phyloP scores from a whole-genome alignment of 2,888 invertebrate genomes.

The Ochropleura leucogaster region DNA sequence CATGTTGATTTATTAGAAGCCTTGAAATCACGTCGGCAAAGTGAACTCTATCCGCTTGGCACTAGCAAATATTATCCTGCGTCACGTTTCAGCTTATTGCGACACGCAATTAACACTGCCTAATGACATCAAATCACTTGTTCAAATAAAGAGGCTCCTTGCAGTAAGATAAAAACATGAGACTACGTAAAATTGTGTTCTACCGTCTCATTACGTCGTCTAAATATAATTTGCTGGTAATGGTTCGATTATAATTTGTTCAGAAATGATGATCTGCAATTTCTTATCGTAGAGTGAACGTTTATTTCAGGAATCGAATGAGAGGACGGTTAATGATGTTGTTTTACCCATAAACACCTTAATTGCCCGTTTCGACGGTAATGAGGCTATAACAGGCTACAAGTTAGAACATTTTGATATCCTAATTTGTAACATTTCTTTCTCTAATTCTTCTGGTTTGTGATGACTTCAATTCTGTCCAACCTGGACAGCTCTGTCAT shows the following conservation, averaged over 20 bases:
- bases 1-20: slow-evolving; percentile 49
- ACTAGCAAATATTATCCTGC: slow-evolving; percentile 31
- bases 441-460: neutral
- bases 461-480: no score
- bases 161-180: slow-evolving; percentile 34
- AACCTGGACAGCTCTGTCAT: no score
- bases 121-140: slow-evolving; percentile 73
- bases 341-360: slow-evolving; percentile 17
- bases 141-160: slow-evolving; percentile 63
- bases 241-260: slow-evolving; percentile 11
- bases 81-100: slow-evolving; percentile 60
- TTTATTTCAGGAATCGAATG: slow-evolving; percentile 12
- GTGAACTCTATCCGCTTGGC: neutral
- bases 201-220: slow-evolving; percentile 13
- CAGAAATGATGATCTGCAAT: slow-evolving; percentile 34
- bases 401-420: slow-evolving; percentile 3
- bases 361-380: slow-evolving; percentile 32
- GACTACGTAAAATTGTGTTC: slow-evolving; percentile 16
- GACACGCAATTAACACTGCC: slow-evolving; percentile 66
- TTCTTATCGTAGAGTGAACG: neutral
- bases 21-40: slow-evolving; percentile 65
- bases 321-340: neutral
- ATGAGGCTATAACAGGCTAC: neutral
- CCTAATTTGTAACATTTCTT: neutral
- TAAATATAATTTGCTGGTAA: slow-evolving; percentile 38